Evolutionary conservation across 2,797 vertebrate species (phyloP), one percentile per base, ranked within the genome.

Genomic region (Dromococcyx pavoninus): DNA sequence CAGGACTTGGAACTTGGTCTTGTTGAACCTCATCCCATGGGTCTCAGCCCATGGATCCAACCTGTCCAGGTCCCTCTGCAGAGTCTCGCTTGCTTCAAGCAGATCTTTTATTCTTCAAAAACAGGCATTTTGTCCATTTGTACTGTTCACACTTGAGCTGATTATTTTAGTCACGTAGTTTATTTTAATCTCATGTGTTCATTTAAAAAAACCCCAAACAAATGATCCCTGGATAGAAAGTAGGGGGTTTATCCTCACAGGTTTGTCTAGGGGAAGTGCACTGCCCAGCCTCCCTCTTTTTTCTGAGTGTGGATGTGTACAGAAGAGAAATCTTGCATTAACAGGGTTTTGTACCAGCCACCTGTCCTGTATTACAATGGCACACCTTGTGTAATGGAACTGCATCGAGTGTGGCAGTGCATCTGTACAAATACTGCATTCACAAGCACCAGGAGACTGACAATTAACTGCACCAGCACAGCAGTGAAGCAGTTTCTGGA

Each of bases 171-270:
- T 58, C 37, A 32, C 4, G 1, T 27, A 75, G 10, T 72, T 89
- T 70, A 37, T 89, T 91, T 86, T 69, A 56, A 57, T 81, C 11
- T 80, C 25, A 25, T 21, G 13, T 57, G 41, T n/a, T 87, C 25
- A 6, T 32, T 54, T 88, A 35, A 78, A 53, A n/a, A 5, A 32
- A 10, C 39, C 10, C 10, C 10, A n/a, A n/a, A 3, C 5, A 28
- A 33, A 35, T 13, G 4, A 53, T 22, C 41, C 24, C 17, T 37
- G 13, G 8, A 5, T 35, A 64, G n/a, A 67, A 88, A 50, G 23
- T n/a, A 33, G 14, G 5, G 11, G 4, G 0, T 23, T 74, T 37
- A 41, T 77, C 24, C 54, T 93, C 7, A 0, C 0, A 2, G 13
- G 6, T 66, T 82, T 89, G 22, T 37, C 57, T 69, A 7, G 15